A percentile compares a stretch with the other conserved stretches of the same genome.
Evolutionary conservation across 2,888 invertebrate species (phyloP).

Genomic region (Agrilus biguttatus): DNA sequence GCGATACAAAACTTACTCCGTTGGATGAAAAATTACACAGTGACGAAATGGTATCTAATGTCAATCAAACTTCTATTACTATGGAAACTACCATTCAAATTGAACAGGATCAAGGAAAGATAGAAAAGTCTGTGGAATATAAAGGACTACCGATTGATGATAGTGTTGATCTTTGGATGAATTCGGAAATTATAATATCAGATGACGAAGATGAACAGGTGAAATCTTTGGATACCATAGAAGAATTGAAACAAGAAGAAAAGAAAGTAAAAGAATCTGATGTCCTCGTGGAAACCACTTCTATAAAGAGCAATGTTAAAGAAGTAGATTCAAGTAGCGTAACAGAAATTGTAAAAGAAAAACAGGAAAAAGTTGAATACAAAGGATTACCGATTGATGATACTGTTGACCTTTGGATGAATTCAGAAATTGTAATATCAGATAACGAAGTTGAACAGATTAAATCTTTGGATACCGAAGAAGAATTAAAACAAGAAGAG

Average conservation of each 20-base stretch:
- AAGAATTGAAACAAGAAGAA: not conserved
- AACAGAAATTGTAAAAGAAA: not conserved
- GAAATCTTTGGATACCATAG: not conserved
- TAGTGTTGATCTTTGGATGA: conserved; percentile 13
- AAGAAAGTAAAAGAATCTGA: not conserved
- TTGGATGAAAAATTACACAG: too few relatives aligned
- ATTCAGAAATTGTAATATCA: conserved; percentile 15
- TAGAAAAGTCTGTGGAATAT: conserved; percentile 10
- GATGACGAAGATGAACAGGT: conserved; percentile 19
- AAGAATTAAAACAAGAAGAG: conserved; percentile 2
- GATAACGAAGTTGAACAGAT: conserved; percentile 13
- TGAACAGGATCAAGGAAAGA: not conserved
- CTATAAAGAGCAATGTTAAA: not conserved
- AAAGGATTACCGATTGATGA: conserved; percentile 18
- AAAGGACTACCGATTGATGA: conserved; percentile 16
- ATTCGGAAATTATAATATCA: conserved; percentile 22
- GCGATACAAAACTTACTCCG: not conserved
- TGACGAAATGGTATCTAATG: conserved; percentile 1
- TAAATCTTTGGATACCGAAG: not conserved
- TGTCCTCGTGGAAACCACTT: not conserved
- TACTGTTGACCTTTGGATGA: conserved; percentile 23
- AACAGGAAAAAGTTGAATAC: conserved; percentile 3
- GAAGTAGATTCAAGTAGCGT: not conserved
- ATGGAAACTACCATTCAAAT: not conserved
- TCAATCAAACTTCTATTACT: conserved; percentile 2